phyloP scores from a whole-genome alignment of 2,113 vertebrate genomes.

The Ptilorrhoa leucosticta region DNA sequence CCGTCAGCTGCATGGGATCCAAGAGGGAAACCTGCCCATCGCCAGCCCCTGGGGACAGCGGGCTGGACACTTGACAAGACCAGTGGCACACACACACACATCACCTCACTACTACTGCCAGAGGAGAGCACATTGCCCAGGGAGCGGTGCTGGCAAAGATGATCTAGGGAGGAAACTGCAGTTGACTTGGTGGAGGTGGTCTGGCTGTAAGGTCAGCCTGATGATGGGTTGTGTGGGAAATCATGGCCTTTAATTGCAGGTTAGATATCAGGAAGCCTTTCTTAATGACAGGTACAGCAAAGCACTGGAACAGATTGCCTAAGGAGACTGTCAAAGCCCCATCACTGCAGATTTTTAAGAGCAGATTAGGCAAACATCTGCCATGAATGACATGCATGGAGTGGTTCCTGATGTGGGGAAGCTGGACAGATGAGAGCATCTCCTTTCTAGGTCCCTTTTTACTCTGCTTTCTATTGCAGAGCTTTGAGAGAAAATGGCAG shows the following conservation, averaged over 20 bases:
- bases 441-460: not conserved
- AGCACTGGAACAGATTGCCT: slow-evolving; percentile 15
- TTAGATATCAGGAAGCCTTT: slow-evolving; percentile 2
- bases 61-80: not conserved
- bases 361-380: slow-evolving; percentile 36
- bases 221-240: not conserved
- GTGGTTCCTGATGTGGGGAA: not conserved
- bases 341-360: slow-evolving; percentile 10
- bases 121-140: not conserved
- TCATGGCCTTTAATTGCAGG: slow-evolving; percentile 14
- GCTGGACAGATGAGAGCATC: not conserved
- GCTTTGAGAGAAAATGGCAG: not conserved
- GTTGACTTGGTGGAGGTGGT: not conserved
- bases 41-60: rapidly evolving
- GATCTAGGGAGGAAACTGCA: not conserved
- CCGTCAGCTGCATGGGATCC: not conserved
- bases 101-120: not conserved
- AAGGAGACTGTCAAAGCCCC: slow-evolving; percentile 46
- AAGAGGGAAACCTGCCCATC: not conserved
- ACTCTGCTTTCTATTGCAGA: not conserved
- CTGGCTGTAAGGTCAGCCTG: not conserved
- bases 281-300: slow-evolving; percentile 37
- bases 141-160: not conserved
- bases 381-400: slow-evolving; percentile 4
- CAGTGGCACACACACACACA: not conserved